Evolutionary conservation across 2,888 invertebrate genomes (phyloP).

Genomic region (Blera fallax): DNA sequence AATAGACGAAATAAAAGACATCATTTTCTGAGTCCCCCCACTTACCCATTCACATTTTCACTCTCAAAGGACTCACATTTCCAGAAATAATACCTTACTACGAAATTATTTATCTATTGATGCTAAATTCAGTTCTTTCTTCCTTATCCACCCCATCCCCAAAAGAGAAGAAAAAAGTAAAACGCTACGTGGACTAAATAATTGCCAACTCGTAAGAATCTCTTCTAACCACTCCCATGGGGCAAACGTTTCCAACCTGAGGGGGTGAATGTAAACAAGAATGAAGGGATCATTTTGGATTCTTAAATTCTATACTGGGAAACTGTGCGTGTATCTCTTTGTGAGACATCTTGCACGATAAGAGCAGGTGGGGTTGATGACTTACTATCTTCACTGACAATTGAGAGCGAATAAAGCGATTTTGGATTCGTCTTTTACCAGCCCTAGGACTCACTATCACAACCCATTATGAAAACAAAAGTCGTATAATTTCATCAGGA

Average conservation of each 20-base stretch:
- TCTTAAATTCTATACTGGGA: conserved; percentile 3
- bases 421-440: conserved; percentile 9
- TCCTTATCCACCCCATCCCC: not conserved
- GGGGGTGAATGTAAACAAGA: conserved; percentile 30
- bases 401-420: not conserved
- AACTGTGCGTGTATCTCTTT: not conserved
- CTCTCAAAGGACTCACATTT: conserved; percentile 43
- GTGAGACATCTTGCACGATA: not conserved
- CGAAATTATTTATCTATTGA: conserved; percentile 60
- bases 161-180: conserved; percentile 6
- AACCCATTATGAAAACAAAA: conserved; percentile 14
- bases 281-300: conserved; percentile 8
- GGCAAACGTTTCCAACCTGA: not conserved
- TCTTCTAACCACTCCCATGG: conserved; percentile 37
- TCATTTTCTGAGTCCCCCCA: not conserved
- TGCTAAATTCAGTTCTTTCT: conserved; percentile 28
- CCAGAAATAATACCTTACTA: conserved; percentile 16
- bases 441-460: not conserved
- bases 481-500: conserved; percentile 23
- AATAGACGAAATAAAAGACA: conserved; percentile 38
- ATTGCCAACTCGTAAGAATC: conserved; percentile 51
- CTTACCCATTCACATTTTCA: not conserved
- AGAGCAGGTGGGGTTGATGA: not conserved
- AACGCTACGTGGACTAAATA: conserved; percentile 57
- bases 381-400: not conserved